These are phyloP conservation scores for Allygus modestus DNA, from an alignment of 2,888 invertebrate genomes.

Conservation along the genomic window DNA sequence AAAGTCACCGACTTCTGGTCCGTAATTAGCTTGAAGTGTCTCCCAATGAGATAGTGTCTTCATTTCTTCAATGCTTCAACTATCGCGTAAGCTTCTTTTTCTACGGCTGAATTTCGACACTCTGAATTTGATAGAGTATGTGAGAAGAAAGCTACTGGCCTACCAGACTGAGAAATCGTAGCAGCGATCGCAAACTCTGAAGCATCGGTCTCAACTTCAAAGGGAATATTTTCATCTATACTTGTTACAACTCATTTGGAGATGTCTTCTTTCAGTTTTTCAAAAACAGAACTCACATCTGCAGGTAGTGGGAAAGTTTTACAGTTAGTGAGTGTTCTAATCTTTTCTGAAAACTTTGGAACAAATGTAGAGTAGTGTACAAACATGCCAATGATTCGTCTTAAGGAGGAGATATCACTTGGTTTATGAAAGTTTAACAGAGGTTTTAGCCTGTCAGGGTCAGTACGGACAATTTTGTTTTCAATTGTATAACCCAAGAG, in stretches of 20 bases:
- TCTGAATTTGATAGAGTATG: conserved; percentile 63
- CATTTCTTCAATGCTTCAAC: conserved; percentile 63
- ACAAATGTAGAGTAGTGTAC: no score
- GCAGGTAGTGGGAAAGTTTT: no score
- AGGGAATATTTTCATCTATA: conserved; percentile 34
- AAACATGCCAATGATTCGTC: no score
- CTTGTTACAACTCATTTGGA: not conserved
- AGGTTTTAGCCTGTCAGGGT: not conserved
- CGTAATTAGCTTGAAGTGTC: not conserved
- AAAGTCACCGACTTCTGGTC: not conserved
- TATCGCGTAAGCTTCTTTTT: conserved; percentile 68
- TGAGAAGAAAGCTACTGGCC: no score
- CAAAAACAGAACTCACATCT: no score
- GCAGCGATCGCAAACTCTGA: conserved; percentile 64
- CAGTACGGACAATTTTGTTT: no score
- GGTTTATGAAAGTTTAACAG: no score
- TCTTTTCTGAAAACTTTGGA: no score
- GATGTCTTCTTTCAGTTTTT: no score
- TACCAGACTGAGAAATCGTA: conserved; percentile 62
- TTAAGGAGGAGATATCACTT: no score
- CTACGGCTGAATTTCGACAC: conserved; percentile 65
- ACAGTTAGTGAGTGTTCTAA: no score
- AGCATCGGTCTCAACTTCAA: conserved; percentile 66
- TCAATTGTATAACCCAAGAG: no score
- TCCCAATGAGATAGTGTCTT: not conserved